A percentile compares a stretch with the other conserved stretches of the same genome.
These are phyloP conservation scores for Rapana venosa DNA, from an alignment of 2,888 invertebrate species.

Conservation along the genomic window DNA sequence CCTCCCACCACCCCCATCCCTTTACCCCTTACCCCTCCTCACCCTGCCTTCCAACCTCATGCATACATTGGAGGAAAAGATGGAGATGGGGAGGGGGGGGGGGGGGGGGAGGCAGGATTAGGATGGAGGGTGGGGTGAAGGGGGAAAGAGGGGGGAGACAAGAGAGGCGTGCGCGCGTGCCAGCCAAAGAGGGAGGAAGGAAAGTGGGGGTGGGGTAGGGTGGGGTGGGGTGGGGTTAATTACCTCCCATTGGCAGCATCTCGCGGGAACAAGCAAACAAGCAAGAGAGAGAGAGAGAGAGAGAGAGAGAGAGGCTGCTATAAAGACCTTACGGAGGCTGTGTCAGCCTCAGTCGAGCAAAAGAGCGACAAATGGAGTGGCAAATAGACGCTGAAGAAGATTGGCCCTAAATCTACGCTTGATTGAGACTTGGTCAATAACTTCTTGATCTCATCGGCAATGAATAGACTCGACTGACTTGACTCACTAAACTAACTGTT, in stretches of 20 bases:
- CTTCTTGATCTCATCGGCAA: not conserved
- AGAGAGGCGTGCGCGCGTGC: constrained; percentile 19
- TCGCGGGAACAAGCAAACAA: no score
- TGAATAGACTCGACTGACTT: not conserved
- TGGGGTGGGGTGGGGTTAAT: not conserved
- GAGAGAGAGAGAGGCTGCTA: not conserved
- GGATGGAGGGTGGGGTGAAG: not conserved
- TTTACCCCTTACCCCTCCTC: not conserved
- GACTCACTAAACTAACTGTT: no score
- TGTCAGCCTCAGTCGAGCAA: not conserved
- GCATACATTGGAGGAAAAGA: not conserved
- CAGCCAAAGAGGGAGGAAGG: not conserved
- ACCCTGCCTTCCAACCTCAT: not conserved
- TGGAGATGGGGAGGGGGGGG: not conserved
- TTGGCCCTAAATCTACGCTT: constrained; percentile 21
- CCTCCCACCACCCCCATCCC: not conserved
- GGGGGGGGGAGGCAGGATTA: not conserved
- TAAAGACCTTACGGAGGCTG: constrained; percentile 26
- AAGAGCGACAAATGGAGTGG: constrained; percentile 27
- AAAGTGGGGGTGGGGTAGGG: not conserved
- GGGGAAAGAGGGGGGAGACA: not conserved
- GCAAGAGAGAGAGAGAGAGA: not conserved
- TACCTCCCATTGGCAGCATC: not conserved
- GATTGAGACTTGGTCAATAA: not conserved
- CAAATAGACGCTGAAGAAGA: not conserved